Conservation (phyloP, 2,888 invertebrate genomes). For the Acrobasis repandana region DNA sequence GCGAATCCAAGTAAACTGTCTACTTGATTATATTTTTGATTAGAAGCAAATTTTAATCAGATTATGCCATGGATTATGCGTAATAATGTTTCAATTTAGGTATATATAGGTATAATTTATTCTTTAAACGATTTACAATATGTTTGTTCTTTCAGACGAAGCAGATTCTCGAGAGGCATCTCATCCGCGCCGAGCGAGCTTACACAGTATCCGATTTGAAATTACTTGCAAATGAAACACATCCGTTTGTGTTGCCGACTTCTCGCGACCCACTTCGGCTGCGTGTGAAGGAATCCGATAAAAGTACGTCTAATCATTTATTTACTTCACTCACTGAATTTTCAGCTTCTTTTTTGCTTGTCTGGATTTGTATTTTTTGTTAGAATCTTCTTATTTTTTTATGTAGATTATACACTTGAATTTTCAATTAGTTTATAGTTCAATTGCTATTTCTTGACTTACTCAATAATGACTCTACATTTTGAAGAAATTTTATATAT, state of each 20-base stretch:
- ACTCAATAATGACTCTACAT: too few relatives aligned
- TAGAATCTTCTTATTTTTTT: background rate
- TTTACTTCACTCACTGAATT: constrained; percentile 30
- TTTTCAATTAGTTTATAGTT: too few relatives aligned
- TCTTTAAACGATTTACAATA: background rate
- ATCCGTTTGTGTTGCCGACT: constrained; percentile 86
- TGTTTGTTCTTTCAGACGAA: constrained; percentile 84
- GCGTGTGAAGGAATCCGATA: constrained; percentile 88
- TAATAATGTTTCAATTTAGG: too few relatives aligned
- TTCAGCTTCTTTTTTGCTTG: background rate
- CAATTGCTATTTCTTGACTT: too few relatives aligned
- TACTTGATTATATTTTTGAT: too few relatives aligned
- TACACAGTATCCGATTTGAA: constrained; percentile 91
- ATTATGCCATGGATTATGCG: too few relatives aligned
- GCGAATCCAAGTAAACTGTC: too few relatives aligned
- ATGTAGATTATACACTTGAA: too few relatives aligned
- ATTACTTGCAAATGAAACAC: constrained; percentile 86
- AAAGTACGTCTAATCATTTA: constrained; percentile 73
- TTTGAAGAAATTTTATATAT: too few relatives aligned
- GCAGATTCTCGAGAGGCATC: constrained; percentile 93
- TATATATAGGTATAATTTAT: too few relatives aligned
- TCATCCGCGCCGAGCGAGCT: constrained; percentile 90
- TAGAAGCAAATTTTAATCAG: too few relatives aligned
- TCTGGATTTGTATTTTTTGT: background rate
- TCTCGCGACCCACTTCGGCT: constrained; percentile 88